These are phyloP conservation scores for Caenorhabditis parvicauda DNA, from an alignment of 2,888 invertebrate species.

Conservation along the genomic window DNA sequence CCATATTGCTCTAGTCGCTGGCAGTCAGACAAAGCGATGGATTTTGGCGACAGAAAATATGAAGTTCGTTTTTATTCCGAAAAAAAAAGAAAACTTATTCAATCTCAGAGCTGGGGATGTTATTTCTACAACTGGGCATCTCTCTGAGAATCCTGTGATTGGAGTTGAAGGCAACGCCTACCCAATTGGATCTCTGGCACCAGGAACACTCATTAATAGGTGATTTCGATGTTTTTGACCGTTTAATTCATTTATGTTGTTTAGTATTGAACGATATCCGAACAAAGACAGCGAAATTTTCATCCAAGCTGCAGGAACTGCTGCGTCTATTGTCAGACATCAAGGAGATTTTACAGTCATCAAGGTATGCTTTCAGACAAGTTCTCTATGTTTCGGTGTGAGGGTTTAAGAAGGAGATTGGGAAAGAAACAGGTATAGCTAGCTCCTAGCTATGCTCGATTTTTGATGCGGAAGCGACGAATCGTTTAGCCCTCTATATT, in stretches of 20 bases:
- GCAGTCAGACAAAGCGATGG: conserved; percentile 79
- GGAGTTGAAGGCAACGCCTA: conserved; percentile 86
- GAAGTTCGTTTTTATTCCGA: conserved; percentile 68
- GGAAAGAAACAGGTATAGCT: too few species aligned
- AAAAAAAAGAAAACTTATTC: conserved; percentile 2
- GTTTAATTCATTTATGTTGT: conserved; percentile 71
- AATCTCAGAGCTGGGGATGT: conserved; percentile 39
- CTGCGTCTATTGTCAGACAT: conserved; percentile 55
- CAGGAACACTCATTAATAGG: conserved; percentile 74
- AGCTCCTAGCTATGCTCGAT: too few species aligned
- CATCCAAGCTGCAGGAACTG: conserved; percentile 50
- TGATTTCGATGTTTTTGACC: conserved; percentile 69
- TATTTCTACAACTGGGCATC: conserved; percentile 51
- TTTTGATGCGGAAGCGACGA: too few species aligned
- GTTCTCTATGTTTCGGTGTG: too few species aligned
- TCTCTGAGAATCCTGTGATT: conserved; percentile 55
- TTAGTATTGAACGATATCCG: conserved; percentile 53
- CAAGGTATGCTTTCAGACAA: too few species aligned
- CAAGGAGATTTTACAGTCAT: conserved; percentile 56
- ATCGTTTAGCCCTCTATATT: background rate
- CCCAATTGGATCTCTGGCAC: conserved; percentile 86
- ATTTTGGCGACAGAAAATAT: conserved; percentile 90
- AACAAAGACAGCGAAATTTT: conserved; percentile 50
- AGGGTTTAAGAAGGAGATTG: too few species aligned
- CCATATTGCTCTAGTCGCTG: conserved; percentile 81